These are phyloP conservation scores for Sinosuthora webbiana DNA, from an alignment of 2,113 vertebrate species.

Conservation along the genomic window DNA sequence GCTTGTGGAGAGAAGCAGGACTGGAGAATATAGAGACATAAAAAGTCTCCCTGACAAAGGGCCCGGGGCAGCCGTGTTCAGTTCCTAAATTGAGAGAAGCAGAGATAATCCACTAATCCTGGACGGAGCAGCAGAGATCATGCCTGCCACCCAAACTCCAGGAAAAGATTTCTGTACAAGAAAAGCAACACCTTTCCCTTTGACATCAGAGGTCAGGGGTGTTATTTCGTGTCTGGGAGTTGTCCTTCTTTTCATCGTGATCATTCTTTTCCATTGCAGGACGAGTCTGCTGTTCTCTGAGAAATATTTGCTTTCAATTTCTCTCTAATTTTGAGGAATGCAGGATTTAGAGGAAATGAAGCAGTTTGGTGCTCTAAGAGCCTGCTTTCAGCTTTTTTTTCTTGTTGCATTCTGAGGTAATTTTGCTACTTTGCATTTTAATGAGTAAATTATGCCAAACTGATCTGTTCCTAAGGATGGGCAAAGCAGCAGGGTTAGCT, in stretches of 20 bases:
- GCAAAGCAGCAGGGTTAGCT: not conserved
- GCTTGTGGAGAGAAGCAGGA: conserved; percentile 58
- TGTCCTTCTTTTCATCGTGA: not conserved
- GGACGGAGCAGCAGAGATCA: conserved; percentile 76
- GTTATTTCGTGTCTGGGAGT: not conserved
- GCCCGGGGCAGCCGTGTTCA: conserved; percentile 85
- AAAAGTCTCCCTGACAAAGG: conserved; percentile 88
- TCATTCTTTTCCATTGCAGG: conserved; percentile 11
- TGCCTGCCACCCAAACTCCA: conserved; percentile 78
- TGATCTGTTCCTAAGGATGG: not conserved
- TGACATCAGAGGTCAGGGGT: conserved; percentile 70
- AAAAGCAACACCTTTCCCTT: conserved; percentile 84
- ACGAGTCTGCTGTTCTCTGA: conserved; percentile 23
- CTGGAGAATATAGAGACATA: conserved; percentile 59
- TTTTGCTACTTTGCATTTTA: not conserved
- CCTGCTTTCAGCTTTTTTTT: not conserved
- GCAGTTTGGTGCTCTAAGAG: not conserved
- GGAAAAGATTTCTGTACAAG: conserved; percentile 87
- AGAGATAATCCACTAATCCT: conserved; percentile 91
- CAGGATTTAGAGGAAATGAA: not conserved
- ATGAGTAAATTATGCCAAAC: not conserved
- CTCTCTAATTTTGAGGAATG: not conserved
- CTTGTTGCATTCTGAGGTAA: not conserved
- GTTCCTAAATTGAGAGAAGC: conserved; percentile 78
- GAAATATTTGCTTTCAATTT: not conserved